Evolutionary conservation across 2,888 invertebrate species (phyloP), one percentile per base, ranked within the genome.

Genomic region (Amphipyra berbera): DNA sequence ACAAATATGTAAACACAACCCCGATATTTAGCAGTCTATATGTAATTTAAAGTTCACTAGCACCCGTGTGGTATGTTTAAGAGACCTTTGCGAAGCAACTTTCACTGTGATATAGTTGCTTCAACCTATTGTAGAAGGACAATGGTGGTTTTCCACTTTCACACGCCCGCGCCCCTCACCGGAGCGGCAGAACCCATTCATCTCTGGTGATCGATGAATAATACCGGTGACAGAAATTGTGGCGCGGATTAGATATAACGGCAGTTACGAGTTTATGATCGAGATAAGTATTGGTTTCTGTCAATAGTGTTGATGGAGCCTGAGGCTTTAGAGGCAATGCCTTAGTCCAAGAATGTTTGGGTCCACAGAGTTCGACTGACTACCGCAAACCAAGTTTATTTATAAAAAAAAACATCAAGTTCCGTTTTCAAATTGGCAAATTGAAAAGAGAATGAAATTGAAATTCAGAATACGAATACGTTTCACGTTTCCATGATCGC

Each of bases 21-120:
- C 49, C 27, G 52, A 54, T 35, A 49, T 40, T 55, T 47, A 21
- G 41, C 54, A 14, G 21, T 30, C 45, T 45, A 46, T 63, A 63
- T 63, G 69, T 58, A 56, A 58, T 40, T n/a, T 60, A 47, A 76
- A 79, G 76, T 72, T 81, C 76, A 76, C 61, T 58, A 61, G 55
- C 61, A 70, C 55, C 64, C 52, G 64, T 40, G 45, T 27, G 37
- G 54, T 55, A 13, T 48, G 46, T 47, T 66, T 64, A 59, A 55
- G 64, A 82, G 79, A 82, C 79, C 82, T 82, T 79, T 81, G n/a
- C 72, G 40, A 69, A 54, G 52, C 77, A 74, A 91, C 92, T 93
- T 93, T 93, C 93, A 88, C 93, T 88, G 46, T 61, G 86, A 86
- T 91, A 87, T 84, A 89, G 88, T 90, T 88, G 84, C 84, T 74